Evolutionary conservation across 2,113 vertebrate genomes (phyloP), one percentile per base, ranked within the genome.

Genomic region (Hylia prasina): DNA sequence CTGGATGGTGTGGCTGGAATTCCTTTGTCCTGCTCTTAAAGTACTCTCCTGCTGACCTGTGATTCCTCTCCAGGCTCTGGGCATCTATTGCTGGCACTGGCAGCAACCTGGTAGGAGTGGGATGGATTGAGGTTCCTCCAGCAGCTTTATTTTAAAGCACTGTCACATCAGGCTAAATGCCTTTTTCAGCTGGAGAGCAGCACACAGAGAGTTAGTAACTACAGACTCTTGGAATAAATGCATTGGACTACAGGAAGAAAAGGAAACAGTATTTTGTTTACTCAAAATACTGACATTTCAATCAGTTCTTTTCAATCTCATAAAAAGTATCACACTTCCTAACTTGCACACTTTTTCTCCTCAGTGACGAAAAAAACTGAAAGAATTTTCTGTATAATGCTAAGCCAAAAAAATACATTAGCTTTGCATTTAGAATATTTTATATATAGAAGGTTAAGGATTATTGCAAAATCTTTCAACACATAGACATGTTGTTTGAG

Each of bases 401-500:
- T 56, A 56, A 70, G 33, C 15, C 25, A 31, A 53, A 28, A 86
- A 75, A 57, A 2, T 28, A 37, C 17, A 58, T 40, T 87, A 75
- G 11, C 7, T 94, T 78, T 82, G 35, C 28, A 60, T 87, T 78
- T 72, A 53, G 22, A 75, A 60, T 76, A 39, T 89, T 73, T 78
- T 83, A 54, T 71, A 37, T 37, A 71, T 8, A 94, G 80, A 79
- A 92, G 61, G 58, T 75, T 84, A 93, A 84, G 44, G 56, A 94
- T 95, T 95, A 89, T 83, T 86, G 35, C 27, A 78, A 92, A 94
- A 56, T 87, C 79, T 90, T 76, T 85, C 75, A 87, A 64, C 42
- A 63, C 56, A 21, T 16, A 89, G 50, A 77, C 30, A n/a, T 75
- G 61, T 48, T 83, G 37, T 82, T 88, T 72, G 68, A 70, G 72